phyloP scores from a whole-genome alignment of 2,797 vertebrate species.

The Acridotheres tristis region DNA sequence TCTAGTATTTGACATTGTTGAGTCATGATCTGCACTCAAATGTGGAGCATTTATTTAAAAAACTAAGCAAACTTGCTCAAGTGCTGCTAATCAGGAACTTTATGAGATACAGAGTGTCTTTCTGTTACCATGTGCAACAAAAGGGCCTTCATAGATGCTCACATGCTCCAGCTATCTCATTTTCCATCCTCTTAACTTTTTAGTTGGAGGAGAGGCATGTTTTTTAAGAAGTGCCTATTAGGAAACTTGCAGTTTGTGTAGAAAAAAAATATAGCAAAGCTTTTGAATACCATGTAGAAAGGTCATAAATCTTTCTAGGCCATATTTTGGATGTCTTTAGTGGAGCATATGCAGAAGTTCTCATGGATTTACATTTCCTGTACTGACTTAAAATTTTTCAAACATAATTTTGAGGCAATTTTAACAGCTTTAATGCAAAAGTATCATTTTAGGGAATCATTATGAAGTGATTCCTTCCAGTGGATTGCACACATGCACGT shows the following conservation, averaged over 20 bases:
- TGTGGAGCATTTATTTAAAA: not conserved
- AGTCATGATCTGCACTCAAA: not conserved
- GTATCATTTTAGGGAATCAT: not conserved
- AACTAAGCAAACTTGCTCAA: not conserved
- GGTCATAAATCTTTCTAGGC: not conserved
- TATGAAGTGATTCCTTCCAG: not conserved
- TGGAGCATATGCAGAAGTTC: not conserved
- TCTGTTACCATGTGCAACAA: not conserved
- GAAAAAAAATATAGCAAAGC: not conserved
- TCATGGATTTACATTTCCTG: not conserved
- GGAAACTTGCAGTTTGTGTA: not conserved
- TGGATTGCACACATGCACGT: not conserved
- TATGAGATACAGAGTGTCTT: not conserved
- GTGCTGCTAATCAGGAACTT: not conserved
- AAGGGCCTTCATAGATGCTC: not conserved
- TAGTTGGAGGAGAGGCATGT: not conserved
- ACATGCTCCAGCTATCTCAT: not conserved
- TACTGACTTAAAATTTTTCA: not conserved
- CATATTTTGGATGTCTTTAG: not conserved
- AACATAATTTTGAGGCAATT: not conserved
- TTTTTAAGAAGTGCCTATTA: not conserved
- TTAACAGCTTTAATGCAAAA: not conserved
- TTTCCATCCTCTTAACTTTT: not conserved
- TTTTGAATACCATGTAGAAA: not conserved
- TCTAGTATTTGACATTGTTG: not conserved